These are phyloP conservation scores for Amphiura filiformis DNA, from an alignment of 35 echinoderm and acorn worm genomes.

Conservation along the genomic window DNA sequence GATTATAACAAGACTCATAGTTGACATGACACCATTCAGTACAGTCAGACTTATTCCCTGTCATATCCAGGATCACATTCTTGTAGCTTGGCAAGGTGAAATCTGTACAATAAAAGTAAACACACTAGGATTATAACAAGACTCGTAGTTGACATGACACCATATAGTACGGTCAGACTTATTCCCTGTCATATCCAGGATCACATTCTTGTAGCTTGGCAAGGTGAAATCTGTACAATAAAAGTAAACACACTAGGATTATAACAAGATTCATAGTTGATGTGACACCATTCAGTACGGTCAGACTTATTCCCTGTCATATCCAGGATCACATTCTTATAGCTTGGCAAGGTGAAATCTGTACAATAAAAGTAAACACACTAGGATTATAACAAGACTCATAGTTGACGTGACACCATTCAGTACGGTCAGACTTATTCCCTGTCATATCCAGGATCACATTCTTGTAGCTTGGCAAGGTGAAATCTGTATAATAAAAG, in stretches of 20 bases:
- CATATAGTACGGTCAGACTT: slow-evolving; percentile 58
- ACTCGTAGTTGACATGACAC: slow-evolving; percentile 81
- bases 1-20: slow-evolving; percentile 52
- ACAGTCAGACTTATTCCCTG: slow-evolving; percentile 40
- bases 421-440: slow-evolving; percentile 46
- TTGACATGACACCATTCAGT: slow-evolving; percentile 80
- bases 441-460: slow-evolving; percentile 50
- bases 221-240: slow-evolving; percentile 30
- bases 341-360: slow-evolving; percentile 30
- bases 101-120: too few species aligned
- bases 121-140: slow-evolving; percentile 37
- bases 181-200: slow-evolving; percentile 38
- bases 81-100: too few species aligned
- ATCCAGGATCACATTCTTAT: slow-evolving; percentile 52
- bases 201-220: too few species aligned
- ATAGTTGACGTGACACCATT: slow-evolving; percentile 83
- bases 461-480: too few species aligned
- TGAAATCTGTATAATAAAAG: too few species aligned
- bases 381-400: slow-evolving; percentile 43
- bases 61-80: slow-evolving; percentile 52
- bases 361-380: too few species aligned
- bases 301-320: slow-evolving; percentile 46
- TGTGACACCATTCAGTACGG: slow-evolving; percentile 74
- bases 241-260: too few species aligned
- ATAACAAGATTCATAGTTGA: slow-evolving; percentile 60